These are phyloP conservation scores for Amaurobius ferox DNA, from an alignment of 2,888 invertebrate genomes.

Conservation along the genomic window DNA sequence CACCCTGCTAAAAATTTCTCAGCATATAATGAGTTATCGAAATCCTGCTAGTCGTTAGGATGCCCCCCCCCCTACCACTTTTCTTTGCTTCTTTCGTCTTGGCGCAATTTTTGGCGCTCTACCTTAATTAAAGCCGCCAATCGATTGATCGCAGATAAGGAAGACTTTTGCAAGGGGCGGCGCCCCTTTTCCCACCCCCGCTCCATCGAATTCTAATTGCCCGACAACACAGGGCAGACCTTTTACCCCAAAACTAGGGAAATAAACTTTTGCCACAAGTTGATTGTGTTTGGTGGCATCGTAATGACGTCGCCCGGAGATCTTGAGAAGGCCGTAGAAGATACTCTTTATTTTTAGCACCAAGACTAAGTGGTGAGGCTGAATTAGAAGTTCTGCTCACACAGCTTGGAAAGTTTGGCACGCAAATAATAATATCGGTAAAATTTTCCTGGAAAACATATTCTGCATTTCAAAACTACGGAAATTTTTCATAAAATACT, in stretches of 20 bases:
- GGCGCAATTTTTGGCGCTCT: slow-evolving; percentile 32
- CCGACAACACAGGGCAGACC: background rate
- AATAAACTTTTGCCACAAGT: slow-evolving; percentile 1
- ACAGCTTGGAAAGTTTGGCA: no score
- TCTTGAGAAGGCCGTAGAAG: no score
- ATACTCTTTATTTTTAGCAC: no score
- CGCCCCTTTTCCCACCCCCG: background rate
- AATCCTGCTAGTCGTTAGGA: slow-evolving; percentile 48
- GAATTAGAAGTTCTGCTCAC: no score
- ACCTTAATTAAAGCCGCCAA: slow-evolving; percentile 58
- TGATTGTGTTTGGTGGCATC: background rate
- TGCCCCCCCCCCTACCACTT: background rate
- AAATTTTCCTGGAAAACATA: no score
- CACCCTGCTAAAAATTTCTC: slow-evolving; percentile 35
- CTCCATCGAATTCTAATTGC: slow-evolving; percentile 1
- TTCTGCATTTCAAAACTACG: no score
- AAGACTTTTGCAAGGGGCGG: background rate
- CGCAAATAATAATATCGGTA: no score
- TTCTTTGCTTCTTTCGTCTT: slow-evolving; percentile 13
- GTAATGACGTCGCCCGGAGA: background rate
- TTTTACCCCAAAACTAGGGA: background rate
- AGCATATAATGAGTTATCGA: slow-evolving; percentile 69
- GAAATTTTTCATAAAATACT: no score
- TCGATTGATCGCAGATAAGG: slow-evolving; percentile 71
- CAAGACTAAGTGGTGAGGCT: no score